Evolutionary conservation across 2,888 invertebrate species (phyloP), one percentile per base, ranked within the genome.

Genomic region (Gerris lacustris): DNA sequence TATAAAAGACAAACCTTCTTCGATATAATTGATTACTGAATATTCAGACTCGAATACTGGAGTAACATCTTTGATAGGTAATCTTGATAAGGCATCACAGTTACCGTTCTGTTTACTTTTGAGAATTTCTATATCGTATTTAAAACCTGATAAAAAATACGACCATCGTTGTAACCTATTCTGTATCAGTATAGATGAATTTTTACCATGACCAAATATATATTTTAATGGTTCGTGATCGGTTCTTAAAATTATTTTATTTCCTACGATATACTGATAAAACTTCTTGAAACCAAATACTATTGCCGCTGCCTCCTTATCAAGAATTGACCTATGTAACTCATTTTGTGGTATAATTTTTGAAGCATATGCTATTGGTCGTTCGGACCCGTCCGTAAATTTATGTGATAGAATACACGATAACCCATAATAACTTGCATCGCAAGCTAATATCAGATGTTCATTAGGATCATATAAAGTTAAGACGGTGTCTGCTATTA

Each of bases 341-440:
- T 69, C 69, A 44, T 31, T 69, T 69, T 63, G 6, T 5, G 69
- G 69, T 11, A 69, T 69, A 55, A 68, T 68, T 68, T 68, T 55
- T 45, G 68, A 68, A 11, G 68, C 68, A 18, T 47, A 68, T 9
- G 11, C 45, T 18, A 68, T 68, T 17, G 68, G 68, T 55, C 45
- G 1, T 18, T 55, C 68, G 55, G 6, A 68, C 55, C 2, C 68
- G 45, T n/a, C n/a, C 6, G 55, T 44, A 63, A 69, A 43, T n/a
- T 63, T n/a, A 43, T 63, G 69, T 6, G 69, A 69, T 63, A 69
- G 43, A 31, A 69, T 63, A 4, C 55, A 47, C 6, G 68, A 68
- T 31, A 68, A 62, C 9, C 69, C 69, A 44, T 69, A 63, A 63
- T 18, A 69, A 17, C 69, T 69, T 15, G 63, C n/a, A n/a, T n/a